Evolutionary conservation across 2,113 vertebrate genomes (phyloP), one percentile per base, ranked within the genome.

Genomic region (Pitta sordida): DNA sequence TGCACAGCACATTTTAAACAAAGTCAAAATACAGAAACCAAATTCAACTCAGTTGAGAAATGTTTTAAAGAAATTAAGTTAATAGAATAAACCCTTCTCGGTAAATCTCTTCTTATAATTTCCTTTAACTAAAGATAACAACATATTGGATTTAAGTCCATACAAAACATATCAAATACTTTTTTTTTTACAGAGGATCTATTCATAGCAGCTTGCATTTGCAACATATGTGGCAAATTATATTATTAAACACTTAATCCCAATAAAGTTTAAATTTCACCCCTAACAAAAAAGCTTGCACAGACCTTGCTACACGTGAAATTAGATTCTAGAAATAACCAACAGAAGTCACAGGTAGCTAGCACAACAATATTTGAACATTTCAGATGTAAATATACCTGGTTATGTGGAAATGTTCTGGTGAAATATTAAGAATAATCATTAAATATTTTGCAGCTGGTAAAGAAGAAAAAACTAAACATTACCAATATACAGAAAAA

Each of bases 171-270:
- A 96, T 95, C 92, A 92, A 91, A 93, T 88, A 21, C 1, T 30
- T 67, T 81, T 73, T 92, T 94, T 94, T 94, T 70, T 70, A 96
- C 95, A 96, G 92, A 96, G 79, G 88, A 92, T 94, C 93, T 96
- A 97, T 97, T 97, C 96, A 96, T 91, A 90, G 86, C 58, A 80
- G 68, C 60, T 90, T 93, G 34, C 88, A 82, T 78, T 87, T 93
- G 88, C 75, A 96, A 96, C 96, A 97, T 92, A 92, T 95, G 96
- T 88, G 95, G 90, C 92, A 97, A 97, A 97, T 97, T 95, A 96
- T 93, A 95, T 87, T 93, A 97, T 97, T 97, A 97, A 96, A 97
- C 78, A 96, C 96, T 97, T 96, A 97, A 98, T 97, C 94, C 96
- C 91, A 96, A 96, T 86, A 90, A 94, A 96, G 95, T 92, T 97